Evolutionary conservation across 2,888 invertebrate species (phyloP), one percentile per base, ranked within the genome.

Genomic region (Cotesia congregata): DNA sequence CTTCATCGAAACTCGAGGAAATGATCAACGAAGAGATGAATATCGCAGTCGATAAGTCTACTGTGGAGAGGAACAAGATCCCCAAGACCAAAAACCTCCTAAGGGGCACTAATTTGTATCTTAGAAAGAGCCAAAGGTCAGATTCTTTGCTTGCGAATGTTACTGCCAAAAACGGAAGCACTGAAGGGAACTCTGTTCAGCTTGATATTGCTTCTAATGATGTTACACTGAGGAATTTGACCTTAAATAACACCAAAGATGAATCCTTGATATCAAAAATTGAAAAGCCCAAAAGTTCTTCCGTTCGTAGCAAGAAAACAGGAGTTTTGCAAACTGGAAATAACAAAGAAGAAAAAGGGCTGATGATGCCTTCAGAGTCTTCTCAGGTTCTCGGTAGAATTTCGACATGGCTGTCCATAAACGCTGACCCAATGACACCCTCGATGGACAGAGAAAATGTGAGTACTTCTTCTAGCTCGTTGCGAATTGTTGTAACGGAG

Each of bases 11-110:
- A 20, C 78, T 85, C 4, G 86, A 87, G 65, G 88, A 88, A n/a
- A 84, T 85, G 3, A 83, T 85, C 9, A 87, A 86, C 79, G 89
- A 90, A 15, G 88, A 87, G 78, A 88, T 86, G 85, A 88, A 87
- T 76, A 83, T 86, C 12, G 85, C 86, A 0, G 80, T 87, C 20
- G 86, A 87, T 69, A 83, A 82, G 15, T 85, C 85, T 73, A 83
- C 85, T 9, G 83, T 88, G 6, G 89, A 90, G 79, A 85, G 86
- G 78, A 89, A 87, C 78, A 87, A 86, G 71, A 83, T 85, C 5
- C 80, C 87, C 74, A 83, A 83, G 78, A 84, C 83, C 12, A 88
- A 87, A 80, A 86, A 83, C 74, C 70, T 77, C 3, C 83, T 83
- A 69, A 79, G 87, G 67, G 81, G 79, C 59, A 83, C 81, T 9